These are phyloP conservation scores for Syngnathus rostellatus DNA, from an alignment of 2,797 vertebrate species.

Conservation along the genomic window DNA sequence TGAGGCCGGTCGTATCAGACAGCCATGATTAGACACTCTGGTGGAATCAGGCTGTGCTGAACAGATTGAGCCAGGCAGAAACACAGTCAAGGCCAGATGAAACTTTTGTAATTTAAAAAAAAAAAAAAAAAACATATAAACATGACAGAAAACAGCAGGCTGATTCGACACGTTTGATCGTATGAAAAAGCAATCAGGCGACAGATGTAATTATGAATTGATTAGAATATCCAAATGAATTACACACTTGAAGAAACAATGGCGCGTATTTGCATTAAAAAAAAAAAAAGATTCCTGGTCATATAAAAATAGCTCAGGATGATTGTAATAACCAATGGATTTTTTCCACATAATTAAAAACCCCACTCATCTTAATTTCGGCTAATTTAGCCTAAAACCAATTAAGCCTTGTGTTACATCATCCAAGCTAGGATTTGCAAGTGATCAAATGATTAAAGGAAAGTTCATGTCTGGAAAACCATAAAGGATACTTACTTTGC, in stretches of 20 bases:
- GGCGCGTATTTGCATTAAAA: no score
- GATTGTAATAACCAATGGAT: background rate
- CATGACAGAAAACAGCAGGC: background rate
- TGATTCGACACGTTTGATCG: background rate
- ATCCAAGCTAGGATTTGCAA: no score
- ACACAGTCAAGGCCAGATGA: background rate
- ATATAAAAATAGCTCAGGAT: background rate
- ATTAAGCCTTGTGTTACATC: no score
- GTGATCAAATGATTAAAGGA: no score
- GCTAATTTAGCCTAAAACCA: no score
- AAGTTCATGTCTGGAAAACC: no score
- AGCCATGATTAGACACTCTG: background rate
- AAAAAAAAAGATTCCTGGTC: no score
- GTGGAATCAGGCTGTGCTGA: background rate
- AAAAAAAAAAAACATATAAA: background rate
- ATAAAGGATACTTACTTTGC: conserved; percentile 53
- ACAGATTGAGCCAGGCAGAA: conserved; percentile 1
- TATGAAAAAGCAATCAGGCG: background rate
- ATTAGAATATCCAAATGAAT: background rate
- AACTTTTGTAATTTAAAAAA: background rate
- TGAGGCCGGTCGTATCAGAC: background rate
- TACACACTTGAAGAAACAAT: background rate
- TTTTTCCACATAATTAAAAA: no score
- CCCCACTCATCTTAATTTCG: no score
- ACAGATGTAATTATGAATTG: background rate